Base-by-base conservation (phyloP, 2,888 invertebrate species). In the Lasioglossum pauxillum region DNA sequence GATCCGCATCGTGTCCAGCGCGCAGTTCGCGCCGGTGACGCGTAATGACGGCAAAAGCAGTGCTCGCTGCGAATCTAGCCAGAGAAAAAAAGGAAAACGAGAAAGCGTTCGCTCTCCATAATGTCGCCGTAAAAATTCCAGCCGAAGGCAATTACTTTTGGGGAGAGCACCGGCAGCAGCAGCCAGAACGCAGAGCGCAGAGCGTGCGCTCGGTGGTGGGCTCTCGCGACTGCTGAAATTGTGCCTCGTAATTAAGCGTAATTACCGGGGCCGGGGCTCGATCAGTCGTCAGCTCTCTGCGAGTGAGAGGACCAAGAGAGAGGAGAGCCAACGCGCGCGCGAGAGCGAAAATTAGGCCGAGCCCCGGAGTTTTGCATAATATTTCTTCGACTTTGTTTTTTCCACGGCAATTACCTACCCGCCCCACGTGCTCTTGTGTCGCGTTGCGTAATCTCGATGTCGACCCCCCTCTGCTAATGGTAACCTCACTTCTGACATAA, bases 201-300 rank as follows among this genome's bases (percentile, higher is more conserved):
- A 60, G 57, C 57, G n/a, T 5, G 57, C 4, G 60, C 60, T 27
- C 60, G 60, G 27, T 16, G 64, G 64, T 27, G 27, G 19, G 27
- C 38, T 72, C 75, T 53, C 53, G 69, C 60, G 76, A 74, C 73
- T 35, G 75, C 10, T 78, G 84, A 80, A 83, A 80, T 83, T 79
- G 80, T 82, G 75, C 80, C 82, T 83, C 84, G 83, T 88, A 88
- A 90, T 90, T 90, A 90, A 90, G 71, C 72, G 83, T 87, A 90
- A 90, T 90, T 88, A 87, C 84, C 81, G 78, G 78, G 64, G 23
- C 64, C n/a, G 72, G 72, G 7, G 89, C 86, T 78, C 85, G 90
- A 86, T 90, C 88, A 87, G 85, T 84, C 90, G 88, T 84, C 87
- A 83, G 73, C 49, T 49, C 76, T 64, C 64, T n/a, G 31, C 64